Conservation (phyloP, 2,888 invertebrate genomes). For the Glyphotaelius pellucidus region DNA sequence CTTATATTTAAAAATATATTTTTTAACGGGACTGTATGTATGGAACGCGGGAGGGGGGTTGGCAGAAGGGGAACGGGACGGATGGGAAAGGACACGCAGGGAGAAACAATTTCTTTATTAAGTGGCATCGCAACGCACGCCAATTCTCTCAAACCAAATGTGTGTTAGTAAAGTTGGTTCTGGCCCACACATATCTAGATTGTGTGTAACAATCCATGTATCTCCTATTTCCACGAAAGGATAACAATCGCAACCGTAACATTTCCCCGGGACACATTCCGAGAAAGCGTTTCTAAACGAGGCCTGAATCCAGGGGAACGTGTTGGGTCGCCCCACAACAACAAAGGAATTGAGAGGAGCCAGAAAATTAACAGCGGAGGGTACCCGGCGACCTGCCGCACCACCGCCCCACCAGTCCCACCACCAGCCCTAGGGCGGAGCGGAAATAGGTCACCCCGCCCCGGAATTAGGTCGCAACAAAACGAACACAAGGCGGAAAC, state of each 20-base stretch:
- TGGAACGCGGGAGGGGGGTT: too few relatives aligned
- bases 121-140: too few relatives aligned
- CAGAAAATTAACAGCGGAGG: neutral
- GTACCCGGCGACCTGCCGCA: neutral
- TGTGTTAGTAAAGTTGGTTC: too few relatives aligned
- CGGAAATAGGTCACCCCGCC: slow-evolving; percentile 37
- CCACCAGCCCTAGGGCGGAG: neutral
- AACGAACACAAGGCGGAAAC: slow-evolving; percentile 32
- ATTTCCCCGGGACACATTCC: neutral
- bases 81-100: too few relatives aligned
- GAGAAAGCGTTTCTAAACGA: neutral
- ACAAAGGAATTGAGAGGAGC: slow-evolving; percentile 20
- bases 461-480: slow-evolving; percentile 36
- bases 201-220: neutral
- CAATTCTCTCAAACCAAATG: too few relatives aligned
- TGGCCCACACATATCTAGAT: too few relatives aligned
- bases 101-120: too few relatives aligned
- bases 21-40: too few relatives aligned
- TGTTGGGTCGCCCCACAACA: neutral
- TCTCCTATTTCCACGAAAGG: neutral
- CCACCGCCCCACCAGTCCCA: too few relatives aligned
- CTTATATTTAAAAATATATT: too few relatives aligned
- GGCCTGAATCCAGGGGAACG: neutral
- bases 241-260: neutral
- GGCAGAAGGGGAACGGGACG: too few relatives aligned